Base-by-base conservation (phyloP, 2,797 vertebrate species). In the Macroramphosus scolopax region DNA sequence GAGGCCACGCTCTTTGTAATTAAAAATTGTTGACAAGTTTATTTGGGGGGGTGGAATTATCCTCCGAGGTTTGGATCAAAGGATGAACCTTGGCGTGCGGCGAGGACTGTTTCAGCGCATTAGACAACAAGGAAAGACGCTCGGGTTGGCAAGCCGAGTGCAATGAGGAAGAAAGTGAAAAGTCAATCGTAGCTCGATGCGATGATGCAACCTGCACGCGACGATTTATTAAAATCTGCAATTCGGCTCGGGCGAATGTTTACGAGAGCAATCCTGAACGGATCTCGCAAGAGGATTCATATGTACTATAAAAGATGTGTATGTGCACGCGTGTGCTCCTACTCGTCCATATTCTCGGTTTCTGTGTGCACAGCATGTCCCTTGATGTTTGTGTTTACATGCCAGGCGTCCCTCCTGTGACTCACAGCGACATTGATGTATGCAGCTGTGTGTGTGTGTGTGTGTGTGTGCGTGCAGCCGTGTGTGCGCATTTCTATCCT, bases 51-150 rank as follows among this genome's bases (percentile, higher is more conserved):
- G n/a, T n/a, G 46, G 63, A 87, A 81, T 84, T 82, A 86, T 75
- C 44, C 76, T 78, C 67, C 56, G 35, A 77, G 75, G 78, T 78
- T 77, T 46, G 72, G 84, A 87, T 88, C 84, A 89, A 87, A 88
- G 81, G 76, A 85, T 81, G 78, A 80, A 80, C 43, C 70, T 72
- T 76, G 76, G 77, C 79, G 80, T 51, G 54, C 15, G 17, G 49
- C 40, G 61, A 71, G 75, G 76, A 63, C 68, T 68, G 81, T 72
- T 72, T 49, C 53, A 20, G 65, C 26, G 31, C 52, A 50, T 75
- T 68, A 72, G 37, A 72, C 75, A 87, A 83, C 80, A 87, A 88
- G 84, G 75, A 63, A 75, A 77, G 32, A 37, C 39, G 52, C 63
- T 41, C n/a, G 59, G 77, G 83, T 77, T 32, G 61, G 72, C 72